Percentiles rank a stretch among this genome's conserved stretches.
Conservation (phyloP, 92 coral and sea anemone species). For the Palythoa heliodiscus region DNA sequence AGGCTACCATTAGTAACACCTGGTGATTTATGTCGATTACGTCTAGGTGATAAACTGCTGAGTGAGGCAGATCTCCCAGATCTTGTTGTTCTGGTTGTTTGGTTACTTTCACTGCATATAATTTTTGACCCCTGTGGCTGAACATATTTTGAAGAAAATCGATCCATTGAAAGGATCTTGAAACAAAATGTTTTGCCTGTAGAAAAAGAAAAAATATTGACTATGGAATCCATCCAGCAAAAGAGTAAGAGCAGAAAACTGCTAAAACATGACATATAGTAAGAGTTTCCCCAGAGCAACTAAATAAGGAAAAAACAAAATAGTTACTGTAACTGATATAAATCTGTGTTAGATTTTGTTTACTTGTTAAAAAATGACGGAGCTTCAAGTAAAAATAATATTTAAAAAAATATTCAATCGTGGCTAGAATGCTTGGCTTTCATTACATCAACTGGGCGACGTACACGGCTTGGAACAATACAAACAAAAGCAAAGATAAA, state of each 20-base stretch:
- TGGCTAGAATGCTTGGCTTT: no score
- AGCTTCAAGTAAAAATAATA: not conserved
- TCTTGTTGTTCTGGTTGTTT: constrained; percentile 24
- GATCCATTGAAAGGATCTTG: constrained; percentile 7
- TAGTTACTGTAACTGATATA: not conserved
- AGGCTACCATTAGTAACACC: constrained; percentile 32
- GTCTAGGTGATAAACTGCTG: constrained; percentile 23
- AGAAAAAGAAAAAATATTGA: not conserved
- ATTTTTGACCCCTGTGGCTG: constrained; percentile 32
- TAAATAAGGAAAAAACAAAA: not conserved
- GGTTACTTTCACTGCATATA: constrained; percentile 23
- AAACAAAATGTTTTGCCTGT: constrained; percentile 7
- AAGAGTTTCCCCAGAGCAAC: not conserved
- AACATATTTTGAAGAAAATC: not conserved
- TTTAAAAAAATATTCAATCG: no score
- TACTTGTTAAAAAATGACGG: not conserved
- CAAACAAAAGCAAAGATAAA: no score
- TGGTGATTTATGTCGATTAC: constrained; percentile 22
- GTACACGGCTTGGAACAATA: no score
- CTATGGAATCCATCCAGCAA: not conserved
- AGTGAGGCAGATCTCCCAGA: constrained; percentile 15
- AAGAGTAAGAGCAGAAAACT: not conserved
- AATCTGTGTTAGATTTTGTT: not conserved
- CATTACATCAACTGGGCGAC: no score
- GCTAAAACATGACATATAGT: not conserved